Evolutionary conservation across 2,888 invertebrate genomes (phyloP), one percentile per base, ranked within the genome.

Genomic region (Metellina segmentata): DNA sequence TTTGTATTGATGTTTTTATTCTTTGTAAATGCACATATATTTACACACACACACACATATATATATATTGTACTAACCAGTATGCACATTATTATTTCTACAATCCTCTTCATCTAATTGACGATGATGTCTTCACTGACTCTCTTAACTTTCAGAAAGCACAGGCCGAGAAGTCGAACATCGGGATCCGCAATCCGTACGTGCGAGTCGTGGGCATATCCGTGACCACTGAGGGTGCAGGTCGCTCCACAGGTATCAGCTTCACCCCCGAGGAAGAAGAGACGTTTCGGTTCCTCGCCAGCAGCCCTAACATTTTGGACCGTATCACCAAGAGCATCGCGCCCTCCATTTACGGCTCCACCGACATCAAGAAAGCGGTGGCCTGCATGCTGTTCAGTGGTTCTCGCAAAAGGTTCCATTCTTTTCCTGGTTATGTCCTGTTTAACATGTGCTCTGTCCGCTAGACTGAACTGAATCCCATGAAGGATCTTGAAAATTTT

Each of bases 311-410:
- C 95, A 96, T 99, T 79, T 98, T 98, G 94, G 98, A 99, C 2
- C 96, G 97, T 89, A 96, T 99, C 89, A 96, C 98, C 0, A 96
- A 96, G 94, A 99, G 98, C 82, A 97, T 99, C 94, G 99, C 99
- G 0, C 99, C 99, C 0, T 99, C 99, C 93, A 99, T 99, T 93
- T 99, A 97, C 95, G 99, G 99, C 0, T 97, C 97, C 34, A 95
- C 96, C 0, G 99, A 99, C 95, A 98, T 99, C 94, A 99, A 99
- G 95, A 99, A 98, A 95, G 98, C 99, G 4, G 98, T 99, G 89
- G 97, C 98, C 13, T 98, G 98, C 94, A 96, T 99, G 93, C 95
- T 99, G 71, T 99, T 99, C 96, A 99, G 99, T 94, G 99, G 98
- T 96, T 95, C 96, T 0, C 94, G 96, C 70, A 96, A 96, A 94